Evolutionary conservation across 1,140 invertebrate genomes (phyloP).

Genomic region (Lasaia peninsularis): DNA sequence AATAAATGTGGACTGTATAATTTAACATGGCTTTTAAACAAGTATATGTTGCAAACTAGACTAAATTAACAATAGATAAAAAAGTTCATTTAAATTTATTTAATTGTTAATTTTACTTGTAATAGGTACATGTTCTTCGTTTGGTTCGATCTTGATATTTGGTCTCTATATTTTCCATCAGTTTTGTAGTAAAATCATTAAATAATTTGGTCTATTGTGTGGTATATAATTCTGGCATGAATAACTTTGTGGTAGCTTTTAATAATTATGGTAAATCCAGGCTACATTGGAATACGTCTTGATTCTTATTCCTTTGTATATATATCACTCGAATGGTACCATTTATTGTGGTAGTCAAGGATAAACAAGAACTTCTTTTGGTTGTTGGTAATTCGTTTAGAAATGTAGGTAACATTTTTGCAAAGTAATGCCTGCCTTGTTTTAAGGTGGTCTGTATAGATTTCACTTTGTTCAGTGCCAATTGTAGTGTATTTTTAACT

Average conservation of each 20-base stretch:
- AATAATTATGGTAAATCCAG: not conserved
- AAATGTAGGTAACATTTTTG: no score
- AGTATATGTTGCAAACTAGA: no score
- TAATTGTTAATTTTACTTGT: no score
- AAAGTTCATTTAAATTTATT: no score
- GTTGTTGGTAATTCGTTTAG: constrained; percentile 13
- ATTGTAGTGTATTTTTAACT: constrained; percentile 29
- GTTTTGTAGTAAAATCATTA: no score
- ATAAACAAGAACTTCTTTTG: constrained; percentile 14
- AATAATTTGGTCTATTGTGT: no score
- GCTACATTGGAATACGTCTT: not conserved
- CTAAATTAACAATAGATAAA: no score
- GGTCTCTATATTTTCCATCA: no score
- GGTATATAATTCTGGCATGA: not conserved
- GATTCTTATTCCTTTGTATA: not conserved
- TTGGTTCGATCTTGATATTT: no score
- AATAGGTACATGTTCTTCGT: no score
- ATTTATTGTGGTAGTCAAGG: not conserved
- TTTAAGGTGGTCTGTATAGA: constrained; percentile 17
- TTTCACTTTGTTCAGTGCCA: constrained; percentile 22
- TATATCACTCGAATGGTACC: not conserved
- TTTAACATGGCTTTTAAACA: no score
- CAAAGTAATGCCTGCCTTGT: constrained; percentile 28
- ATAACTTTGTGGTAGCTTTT: not conserved
- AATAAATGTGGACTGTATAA: no score